Conservation (phyloP, 2,888 invertebrate species). For the Cabera pusaria region DNA sequence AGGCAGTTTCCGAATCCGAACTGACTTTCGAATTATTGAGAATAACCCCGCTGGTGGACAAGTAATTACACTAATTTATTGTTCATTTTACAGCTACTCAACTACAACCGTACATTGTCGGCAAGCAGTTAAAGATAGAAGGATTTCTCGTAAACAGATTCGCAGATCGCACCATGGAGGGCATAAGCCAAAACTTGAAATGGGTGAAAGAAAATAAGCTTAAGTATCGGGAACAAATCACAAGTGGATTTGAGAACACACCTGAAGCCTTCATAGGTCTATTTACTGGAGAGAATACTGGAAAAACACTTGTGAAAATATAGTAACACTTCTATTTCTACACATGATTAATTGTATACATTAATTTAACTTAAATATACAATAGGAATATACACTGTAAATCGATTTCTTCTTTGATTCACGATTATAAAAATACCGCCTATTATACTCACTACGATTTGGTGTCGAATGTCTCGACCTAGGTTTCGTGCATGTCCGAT, state of each 20-base stretch:
- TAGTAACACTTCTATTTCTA: slow-evolving; percentile 36
- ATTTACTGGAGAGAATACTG: slow-evolving; percentile 84
- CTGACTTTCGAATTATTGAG: too few relatives aligned
- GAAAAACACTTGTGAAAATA: slow-evolving; percentile 86
- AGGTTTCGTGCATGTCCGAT: too few relatives aligned
- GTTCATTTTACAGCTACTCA: slow-evolving; percentile 52
- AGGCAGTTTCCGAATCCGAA: too few relatives aligned
- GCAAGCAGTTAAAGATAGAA: slow-evolving; percentile 85
- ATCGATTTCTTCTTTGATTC: too few relatives aligned
- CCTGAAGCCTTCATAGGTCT: slow-evolving; percentile 85
- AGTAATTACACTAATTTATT: too few relatives aligned
- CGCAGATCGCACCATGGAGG: slow-evolving; percentile 81
- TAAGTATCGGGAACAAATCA: slow-evolving; percentile 85
- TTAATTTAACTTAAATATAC: too few relatives aligned
- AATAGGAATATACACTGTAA: too few relatives aligned
- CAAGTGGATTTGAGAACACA: slow-evolving; percentile 86
- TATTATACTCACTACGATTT: too few relatives aligned
- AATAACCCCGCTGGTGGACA: too few relatives aligned
- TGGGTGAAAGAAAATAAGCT: slow-evolving; percentile 87
- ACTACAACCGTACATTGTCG: slow-evolving; percentile 79
- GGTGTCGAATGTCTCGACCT: too few relatives aligned
- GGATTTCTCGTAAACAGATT: slow-evolving; percentile 83
- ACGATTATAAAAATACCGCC: too few relatives aligned
- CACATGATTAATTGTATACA: too few relatives aligned
- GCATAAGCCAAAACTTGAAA: slow-evolving; percentile 81